Percentiles rank a stretch among this genome's conserved stretches.
Conservation (phyloP, 2,113 vertebrate genomes). For the Tapirus terrestris region DNA sequence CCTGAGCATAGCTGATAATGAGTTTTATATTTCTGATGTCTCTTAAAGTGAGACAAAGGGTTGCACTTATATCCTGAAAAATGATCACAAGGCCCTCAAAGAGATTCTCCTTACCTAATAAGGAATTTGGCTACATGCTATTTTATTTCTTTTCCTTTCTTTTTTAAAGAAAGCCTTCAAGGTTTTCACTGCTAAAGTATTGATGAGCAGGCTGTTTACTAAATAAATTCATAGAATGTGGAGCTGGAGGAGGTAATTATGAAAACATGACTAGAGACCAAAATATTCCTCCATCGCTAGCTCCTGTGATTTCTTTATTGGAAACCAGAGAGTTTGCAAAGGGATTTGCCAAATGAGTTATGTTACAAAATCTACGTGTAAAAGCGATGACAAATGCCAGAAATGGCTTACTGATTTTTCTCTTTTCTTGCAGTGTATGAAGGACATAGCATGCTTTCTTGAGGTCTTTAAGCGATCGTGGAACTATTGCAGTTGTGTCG, state of each 20-base stretch:
- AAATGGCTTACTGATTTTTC: not conserved
- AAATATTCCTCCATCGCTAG: not conserved
- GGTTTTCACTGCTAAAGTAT: slow-evolving; percentile 50
- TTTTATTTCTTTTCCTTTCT: not conserved
- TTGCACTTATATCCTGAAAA: not conserved
- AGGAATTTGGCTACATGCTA: not conserved
- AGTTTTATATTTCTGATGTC: not conserved
- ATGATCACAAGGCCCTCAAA: not conserved
- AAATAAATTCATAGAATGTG: slow-evolving; percentile 70
- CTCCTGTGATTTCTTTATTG: slow-evolving; percentile 53
- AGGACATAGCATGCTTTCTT: not conserved
- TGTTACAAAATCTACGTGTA: not conserved
- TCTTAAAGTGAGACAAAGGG: not conserved
- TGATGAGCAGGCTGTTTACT: slow-evolving; percentile 66
- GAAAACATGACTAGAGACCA: slow-evolving; percentile 52
- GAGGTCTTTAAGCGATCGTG: accelerated
- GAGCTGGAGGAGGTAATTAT: slow-evolving; percentile 64
- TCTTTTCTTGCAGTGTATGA: not conserved
- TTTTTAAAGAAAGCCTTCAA: not conserved
- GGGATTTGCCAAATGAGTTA: slow-evolving; percentile 33
- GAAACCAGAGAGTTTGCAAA: slow-evolving; percentile 32
- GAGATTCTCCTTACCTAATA: not conserved
- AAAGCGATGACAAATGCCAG: not conserved
- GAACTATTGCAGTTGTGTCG: accelerated
- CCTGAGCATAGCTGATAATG: not conserved